Evolutionary conservation across 2,113 vertebrate species (phyloP).

Genomic region (Corydoras sp.): DNA sequence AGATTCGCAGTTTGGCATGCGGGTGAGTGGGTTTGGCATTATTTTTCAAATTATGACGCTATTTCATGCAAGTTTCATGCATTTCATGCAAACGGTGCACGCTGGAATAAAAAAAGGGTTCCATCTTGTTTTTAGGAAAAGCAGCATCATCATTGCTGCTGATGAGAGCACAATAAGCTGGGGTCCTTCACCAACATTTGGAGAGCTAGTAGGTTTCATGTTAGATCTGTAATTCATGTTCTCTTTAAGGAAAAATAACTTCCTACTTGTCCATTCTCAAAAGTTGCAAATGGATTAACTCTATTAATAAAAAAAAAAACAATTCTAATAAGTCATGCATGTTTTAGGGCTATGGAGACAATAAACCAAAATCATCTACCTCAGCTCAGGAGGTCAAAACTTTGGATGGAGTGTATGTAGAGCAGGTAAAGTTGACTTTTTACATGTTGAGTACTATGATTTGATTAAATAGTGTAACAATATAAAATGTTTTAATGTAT

Average conservation of each 20-base stretch:
- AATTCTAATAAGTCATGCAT: neutral
- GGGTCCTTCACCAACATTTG: constrained; percentile 89
- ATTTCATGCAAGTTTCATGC: too few relatives aligned
- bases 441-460: neutral
- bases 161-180: constrained; percentile 97
- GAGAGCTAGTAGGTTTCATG: constrained; percentile 80
- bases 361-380: constrained; percentile 93
- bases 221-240: neutral
- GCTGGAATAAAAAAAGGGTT: neutral
- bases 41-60: too few relatives aligned
- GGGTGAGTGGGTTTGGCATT: constrained; percentile 67
- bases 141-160: constrained; percentile 87
- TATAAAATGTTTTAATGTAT: too few relatives aligned
- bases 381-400: constrained; percentile 91
- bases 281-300: neutral
- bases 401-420: constrained; percentile 81
- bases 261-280: too few relatives aligned
- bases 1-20: constrained; percentile 85
- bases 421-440: constrained; percentile 74
- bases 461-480: too few relatives aligned
- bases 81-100: too few relatives aligned
- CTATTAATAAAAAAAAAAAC: neutral
- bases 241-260: too few relatives aligned
- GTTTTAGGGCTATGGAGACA: constrained; percentile 87
- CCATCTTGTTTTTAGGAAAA: constrained; percentile 71